Percentiles rank a stretch among this genome's conserved stretches.
Conservation (phyloP, 1,140 invertebrate species). For the Trichoplusia ni region DNA sequence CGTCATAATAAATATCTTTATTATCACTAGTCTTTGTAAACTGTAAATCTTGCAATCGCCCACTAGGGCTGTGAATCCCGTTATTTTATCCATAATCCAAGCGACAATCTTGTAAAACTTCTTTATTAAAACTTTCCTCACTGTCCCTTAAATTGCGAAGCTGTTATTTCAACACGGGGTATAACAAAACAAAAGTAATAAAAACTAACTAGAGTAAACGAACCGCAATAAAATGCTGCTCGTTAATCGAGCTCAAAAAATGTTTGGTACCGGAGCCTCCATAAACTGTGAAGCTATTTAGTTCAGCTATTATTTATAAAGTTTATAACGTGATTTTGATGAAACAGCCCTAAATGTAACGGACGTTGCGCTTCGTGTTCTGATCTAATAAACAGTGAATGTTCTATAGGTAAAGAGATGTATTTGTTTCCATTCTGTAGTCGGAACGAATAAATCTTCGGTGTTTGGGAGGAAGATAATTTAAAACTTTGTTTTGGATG, state of each 20-base stretch:
- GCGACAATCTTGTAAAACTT: background rate
- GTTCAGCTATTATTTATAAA: background rate
- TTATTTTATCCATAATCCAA: background rate
- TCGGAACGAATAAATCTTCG: conserved; percentile 22
- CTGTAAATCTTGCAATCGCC: background rate
- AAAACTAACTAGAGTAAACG: conserved; percentile 7
- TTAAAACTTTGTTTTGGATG: conserved; percentile 26
- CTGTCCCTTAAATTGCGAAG: background rate
- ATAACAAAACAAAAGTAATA: conserved; percentile 14
- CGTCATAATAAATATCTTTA: background rate
- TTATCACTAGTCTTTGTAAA: background rate
- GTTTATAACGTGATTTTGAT: conserved; percentile 11
- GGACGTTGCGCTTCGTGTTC: conserved; percentile 10
- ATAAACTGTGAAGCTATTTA: conserved; percentile 8
- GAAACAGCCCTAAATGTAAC: conserved; percentile 1
- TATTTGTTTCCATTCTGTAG: conserved; percentile 22
- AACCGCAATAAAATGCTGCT: background rate
- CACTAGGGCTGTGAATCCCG: background rate
- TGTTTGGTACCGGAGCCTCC: background rate
- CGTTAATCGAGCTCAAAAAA: conserved; percentile 10
- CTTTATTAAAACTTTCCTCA: background rate
- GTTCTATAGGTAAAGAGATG: background rate
- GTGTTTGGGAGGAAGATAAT: conserved; percentile 20
- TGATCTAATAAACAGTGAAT: background rate
- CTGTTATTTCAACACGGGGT: conserved; percentile 11